Base-by-base conservation (phyloP, 2,113 vertebrate species). In the Charadrius vociferus region DNA sequence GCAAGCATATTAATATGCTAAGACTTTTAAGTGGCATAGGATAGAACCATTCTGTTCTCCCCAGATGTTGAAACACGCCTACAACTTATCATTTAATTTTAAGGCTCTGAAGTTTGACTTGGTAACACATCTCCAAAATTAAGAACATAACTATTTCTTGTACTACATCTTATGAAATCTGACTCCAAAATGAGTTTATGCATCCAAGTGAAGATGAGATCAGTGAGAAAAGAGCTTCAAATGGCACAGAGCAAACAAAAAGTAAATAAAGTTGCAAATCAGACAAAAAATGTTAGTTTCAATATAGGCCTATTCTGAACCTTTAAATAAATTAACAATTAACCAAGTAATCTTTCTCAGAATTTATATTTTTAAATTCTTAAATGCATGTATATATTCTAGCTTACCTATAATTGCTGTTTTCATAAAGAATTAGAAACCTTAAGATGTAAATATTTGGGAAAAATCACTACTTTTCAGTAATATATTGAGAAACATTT, bases 1-100 rank as follows among this genome's bases (percentile, higher is more conserved):
- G 97, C 95, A 97, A 97, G 95, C 94, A 91, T 74, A 96, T 82
- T 96, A 96, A 93, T 91, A 97, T 85, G 88, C 96, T 96, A 95
- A 97, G 88, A 91, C 90, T 96, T 97, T 97, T 70, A 39, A 74
- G 93, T 95, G 80, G 95, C 93, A 84, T 84, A 95, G 93, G 73
- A 70, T 82, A 97, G 96, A 96, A 96, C 65, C 81, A 95, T 94
- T 67, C 95, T 58, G 29, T 82, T 88, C 30, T 80, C 74, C 77
- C 55, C 96, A 96, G 78, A 95, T 95, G 68, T 86, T 95, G 90
- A 74, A 84, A 81, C 8, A 87, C 86, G 65, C 80, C 84, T 65
- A 65, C 81, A 94, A 87, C 18, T 77, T 70, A 70, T 11, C 66
- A 77, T 89, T 45, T 86, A 47, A 67, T n/a, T 95, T 94, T 74